Base-by-base conservation (phyloP, 2,113 vertebrate species). In the Cygnus buccinator region DNA sequence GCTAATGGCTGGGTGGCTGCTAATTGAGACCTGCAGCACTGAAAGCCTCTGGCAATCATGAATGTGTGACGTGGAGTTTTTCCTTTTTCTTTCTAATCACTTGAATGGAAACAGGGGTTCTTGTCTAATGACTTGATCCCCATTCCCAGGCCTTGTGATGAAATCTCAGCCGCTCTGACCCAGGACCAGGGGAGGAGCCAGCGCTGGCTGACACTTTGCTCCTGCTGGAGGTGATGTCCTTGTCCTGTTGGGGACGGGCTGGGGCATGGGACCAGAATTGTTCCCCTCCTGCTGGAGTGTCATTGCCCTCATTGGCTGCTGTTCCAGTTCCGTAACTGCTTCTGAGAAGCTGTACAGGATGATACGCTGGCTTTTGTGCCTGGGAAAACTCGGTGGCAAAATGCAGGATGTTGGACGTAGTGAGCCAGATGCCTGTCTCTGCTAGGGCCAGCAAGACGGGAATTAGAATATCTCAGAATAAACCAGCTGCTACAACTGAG, bases 121-220 rank as follows among this genome's bases (percentile, higher is more conserved):
- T 90, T 4, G 1, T 13, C 37, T 39, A 29, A 41, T 44, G 71
- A 31, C 7, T 1, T 20, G 50, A 43, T 77, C 37, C 11, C 13
- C 6, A 2, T 63, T 93, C 28, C 25, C 50, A n/a, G 48, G 8
- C 8, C 33, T 75, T 78, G 6, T 1, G 70, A 39, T 35, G 50
- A 55, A 67, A 19, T 46, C 63, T 71, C 0, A 0, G 33, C 10
- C 1, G 7, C 84, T 59, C 9, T 7, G 70, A 11, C 2, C 1
- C 10, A 22, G 75, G 70, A 43, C 37, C 16, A 59, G 79, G 76
- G 68, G 70, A 57, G 52, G 76, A 92, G 37, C n/a, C 46, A 77
- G 57, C 25, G 6, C 28, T 57, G 52, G 22, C 23, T 72, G 63
- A 46, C 37, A 4, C 25, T 17, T 58, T 16, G 43, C 6, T 82